Evolutionary conservation across 2,113 vertebrate species (phyloP).

Genomic region (Brachyistius frenatus): DNA sequence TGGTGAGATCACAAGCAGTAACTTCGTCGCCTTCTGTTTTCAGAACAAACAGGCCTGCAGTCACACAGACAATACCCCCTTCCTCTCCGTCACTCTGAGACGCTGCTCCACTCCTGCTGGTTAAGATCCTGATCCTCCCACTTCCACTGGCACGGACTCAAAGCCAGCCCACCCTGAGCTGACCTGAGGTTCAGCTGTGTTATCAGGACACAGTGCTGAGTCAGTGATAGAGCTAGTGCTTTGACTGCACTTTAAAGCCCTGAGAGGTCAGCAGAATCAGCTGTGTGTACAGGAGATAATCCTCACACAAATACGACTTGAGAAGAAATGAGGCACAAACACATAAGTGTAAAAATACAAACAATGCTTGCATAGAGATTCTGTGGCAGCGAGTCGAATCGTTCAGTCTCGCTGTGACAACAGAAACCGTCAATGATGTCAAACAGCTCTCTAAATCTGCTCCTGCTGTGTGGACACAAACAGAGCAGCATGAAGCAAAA

Average conservation of each 20-base stretch:
- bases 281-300: no score
- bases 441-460: background rate
- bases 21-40: conserved; percentile 48
- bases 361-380: background rate
- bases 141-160: conserved; percentile 24
- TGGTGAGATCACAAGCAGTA: conserved; percentile 16
- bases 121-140: conserved; percentile 29
- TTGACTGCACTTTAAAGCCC: no score
- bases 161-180: conserved; percentile 5
- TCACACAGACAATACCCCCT: conserved; percentile 42
- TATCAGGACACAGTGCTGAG: conserved; percentile 10
- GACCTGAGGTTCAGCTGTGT: conserved; percentile 4
- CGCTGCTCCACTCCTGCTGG: conserved; percentile 2
- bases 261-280: no score
- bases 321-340: background rate
- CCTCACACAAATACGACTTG: no score
- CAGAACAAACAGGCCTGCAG: conserved; percentile 64
- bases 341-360: background rate
- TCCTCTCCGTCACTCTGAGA: conserved; percentile 33
- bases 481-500: background rate
- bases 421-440: background rate
- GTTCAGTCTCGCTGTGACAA: conserved; percentile 11
- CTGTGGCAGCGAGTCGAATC: background rate
- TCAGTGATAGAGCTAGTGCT: conserved; percentile 2
- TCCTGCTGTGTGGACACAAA: conserved; percentile 11